Evolutionary conservation across 2,797 vertebrate genomes (phyloP).

Genomic region (Myotis daubentonii): DNA sequence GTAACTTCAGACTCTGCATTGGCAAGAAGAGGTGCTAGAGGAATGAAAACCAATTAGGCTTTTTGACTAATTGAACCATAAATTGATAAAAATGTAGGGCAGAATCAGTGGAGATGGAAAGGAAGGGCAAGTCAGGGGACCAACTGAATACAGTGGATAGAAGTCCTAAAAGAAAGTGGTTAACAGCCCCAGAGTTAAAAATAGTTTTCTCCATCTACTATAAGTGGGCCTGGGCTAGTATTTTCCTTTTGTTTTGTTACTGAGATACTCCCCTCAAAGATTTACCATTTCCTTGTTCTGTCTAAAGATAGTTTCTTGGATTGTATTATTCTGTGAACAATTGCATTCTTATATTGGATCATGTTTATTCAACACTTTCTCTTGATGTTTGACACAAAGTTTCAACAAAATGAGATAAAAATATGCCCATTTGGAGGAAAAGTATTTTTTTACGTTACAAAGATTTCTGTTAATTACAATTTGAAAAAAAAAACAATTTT

Average conservation of each 20-base stretch:
- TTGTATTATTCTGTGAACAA: background rate
- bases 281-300: constrained; percentile 30
- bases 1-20: background rate
- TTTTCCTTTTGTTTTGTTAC: background rate
- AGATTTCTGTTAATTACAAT: background rate
- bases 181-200: constrained; percentile 2
- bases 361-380: background rate
- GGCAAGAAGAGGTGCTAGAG: background rate
- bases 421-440: background rate
- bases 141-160: background rate
- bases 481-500: background rate
- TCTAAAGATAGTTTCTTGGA: background rate
- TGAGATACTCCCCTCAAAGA: background rate
- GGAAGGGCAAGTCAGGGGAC: background rate
- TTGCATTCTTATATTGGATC: background rate
- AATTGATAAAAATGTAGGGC: background rate
- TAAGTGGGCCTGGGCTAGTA: background rate
- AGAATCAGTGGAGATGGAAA: background rate
- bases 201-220: background rate
- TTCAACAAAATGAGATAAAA: constrained; percentile 37
- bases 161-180: background rate
- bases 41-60: background rate
- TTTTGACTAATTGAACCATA: background rate
- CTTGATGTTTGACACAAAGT: background rate
- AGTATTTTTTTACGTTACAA: constrained; percentile 11